Conservation (phyloP, 2,797 vertebrate genomes). For the Mormyrops boulengeri region DNA sequence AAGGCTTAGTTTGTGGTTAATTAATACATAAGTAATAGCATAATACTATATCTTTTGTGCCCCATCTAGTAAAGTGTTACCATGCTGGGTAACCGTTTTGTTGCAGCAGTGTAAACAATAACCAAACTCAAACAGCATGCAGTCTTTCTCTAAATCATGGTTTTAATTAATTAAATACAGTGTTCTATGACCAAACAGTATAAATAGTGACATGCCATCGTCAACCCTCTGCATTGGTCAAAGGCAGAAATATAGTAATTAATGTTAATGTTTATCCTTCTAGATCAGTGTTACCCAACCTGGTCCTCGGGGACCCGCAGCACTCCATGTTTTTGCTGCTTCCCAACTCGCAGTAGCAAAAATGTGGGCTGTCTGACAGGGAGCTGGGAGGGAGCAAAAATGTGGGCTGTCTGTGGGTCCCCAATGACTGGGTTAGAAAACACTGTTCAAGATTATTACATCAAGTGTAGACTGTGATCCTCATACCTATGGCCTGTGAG, state of each 20-base stretch:
- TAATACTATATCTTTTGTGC: neutral
- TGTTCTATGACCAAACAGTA: neutral
- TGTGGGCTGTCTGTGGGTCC: neutral
- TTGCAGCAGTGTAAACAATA: neutral
- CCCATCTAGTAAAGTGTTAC: neutral
- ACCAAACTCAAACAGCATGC: neutral
- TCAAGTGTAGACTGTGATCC: neutral
- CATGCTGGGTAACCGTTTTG: neutral
- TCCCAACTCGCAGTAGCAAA: neutral
- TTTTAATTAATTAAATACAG: neutral
- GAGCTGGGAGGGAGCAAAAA: neutral
- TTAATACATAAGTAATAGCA: neutral
- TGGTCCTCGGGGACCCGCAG: neutral
- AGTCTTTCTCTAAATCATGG: neutral
- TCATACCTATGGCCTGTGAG: constrained; percentile 86
- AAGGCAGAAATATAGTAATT: neutral
- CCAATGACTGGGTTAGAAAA: neutral
- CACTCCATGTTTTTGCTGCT: neutral
- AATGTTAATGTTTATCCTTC: neutral
- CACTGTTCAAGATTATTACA: neutral
- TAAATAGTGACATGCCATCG: neutral
- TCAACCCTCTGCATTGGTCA: neutral
- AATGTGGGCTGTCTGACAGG: neutral
- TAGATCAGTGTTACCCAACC: neutral
- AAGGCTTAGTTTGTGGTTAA: neutral